Base-by-base conservation (phyloP, 2,888 invertebrate genomes). In the Trissonchulus latispiculum region DNA sequence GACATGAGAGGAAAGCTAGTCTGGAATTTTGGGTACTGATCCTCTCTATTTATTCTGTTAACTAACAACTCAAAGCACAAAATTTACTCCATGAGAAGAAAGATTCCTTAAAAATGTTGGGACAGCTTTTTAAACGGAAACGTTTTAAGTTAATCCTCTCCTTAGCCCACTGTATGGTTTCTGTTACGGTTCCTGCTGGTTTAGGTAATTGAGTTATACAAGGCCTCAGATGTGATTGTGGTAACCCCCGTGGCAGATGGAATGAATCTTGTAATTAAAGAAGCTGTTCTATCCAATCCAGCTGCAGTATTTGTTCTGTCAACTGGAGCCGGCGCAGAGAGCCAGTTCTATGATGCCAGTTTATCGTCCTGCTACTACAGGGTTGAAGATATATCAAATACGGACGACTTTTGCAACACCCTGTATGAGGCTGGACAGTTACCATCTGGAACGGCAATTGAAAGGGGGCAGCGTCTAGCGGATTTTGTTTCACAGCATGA, bases 251-350 rank as follows among this genome's bases (percentile, higher is more conserved):
- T 93, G 1, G 86, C 93, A 72, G 93, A 93, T 80, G 85, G 85
- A 71, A 93, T 93, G 93, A 93, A 93, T 84, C 87, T 93, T 72
- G 93, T 93, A 0, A 93, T 93, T 3, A 93, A 93, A 83, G 93
- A 93, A 83, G 93, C 93, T 0, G 93, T 93, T 80, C 92, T 93
- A 84, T 92, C 82, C 62, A 71, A 92, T 48, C 92, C 92, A 80
- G 88, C 88, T 33, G 93, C 93, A 1, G 93, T 93, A 0, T 84
- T 93, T 59, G 90, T 93, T 70, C 89, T 93, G 8, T 93, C 93
- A 0, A 93, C 93, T 0, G 93, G 93, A 82, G 93, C 93, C 73
- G 93, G 93, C 0, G 93, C 93, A 2, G 74, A 74, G 36, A 69
- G 61, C 31, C 72, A 74, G 36, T 61, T 74, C 15, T 35, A 18